Evolutionary conservation across 2,888 invertebrate genomes (phyloP).

Genomic region (Endotricha flammealis): DNA sequence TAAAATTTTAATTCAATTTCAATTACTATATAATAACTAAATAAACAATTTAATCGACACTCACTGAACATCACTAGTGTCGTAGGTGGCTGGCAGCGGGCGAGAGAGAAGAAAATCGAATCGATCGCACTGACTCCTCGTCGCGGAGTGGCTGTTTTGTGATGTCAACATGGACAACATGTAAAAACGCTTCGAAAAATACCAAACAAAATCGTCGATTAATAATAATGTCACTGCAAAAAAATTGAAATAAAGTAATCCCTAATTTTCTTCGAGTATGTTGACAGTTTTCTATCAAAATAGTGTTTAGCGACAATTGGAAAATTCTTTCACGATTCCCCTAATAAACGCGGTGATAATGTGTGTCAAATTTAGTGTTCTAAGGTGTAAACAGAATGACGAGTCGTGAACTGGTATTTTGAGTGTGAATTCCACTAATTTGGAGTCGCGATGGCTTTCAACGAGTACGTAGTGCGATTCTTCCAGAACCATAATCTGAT

Average conservation of each 20-base stretch:
- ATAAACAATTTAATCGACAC: too few relatives aligned
- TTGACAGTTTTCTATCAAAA: not conserved
- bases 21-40: too few relatives aligned
- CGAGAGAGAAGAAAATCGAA: constrained; percentile 21
- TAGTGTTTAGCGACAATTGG: not conserved
- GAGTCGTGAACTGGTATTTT: constrained; percentile 27
- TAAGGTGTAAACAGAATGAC: constrained; percentile 43
- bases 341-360: constrained; percentile 66
- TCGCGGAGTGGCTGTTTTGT: constrained; percentile 48
- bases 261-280: not conserved
- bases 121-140: constrained; percentile 35
- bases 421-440: constrained; percentile 14
- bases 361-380: constrained; percentile 72
- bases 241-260: constrained; percentile 2
- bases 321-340: constrained; percentile 4
- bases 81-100: constrained; percentile 22
- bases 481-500: constrained; percentile 52
- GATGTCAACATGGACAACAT: constrained; percentile 66
- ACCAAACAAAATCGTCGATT: constrained; percentile 7
- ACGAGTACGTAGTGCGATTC: constrained; percentile 40
- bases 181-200: constrained; percentile 28
- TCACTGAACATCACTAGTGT: constrained; percentile 25
- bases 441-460: constrained; percentile 39
- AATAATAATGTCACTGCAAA: constrained; percentile 7
- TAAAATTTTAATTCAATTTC: too few relatives aligned